Evolutionary conservation across 2,113 vertebrate species (phyloP).

Genomic region (Podarcis raffonei): DNA sequence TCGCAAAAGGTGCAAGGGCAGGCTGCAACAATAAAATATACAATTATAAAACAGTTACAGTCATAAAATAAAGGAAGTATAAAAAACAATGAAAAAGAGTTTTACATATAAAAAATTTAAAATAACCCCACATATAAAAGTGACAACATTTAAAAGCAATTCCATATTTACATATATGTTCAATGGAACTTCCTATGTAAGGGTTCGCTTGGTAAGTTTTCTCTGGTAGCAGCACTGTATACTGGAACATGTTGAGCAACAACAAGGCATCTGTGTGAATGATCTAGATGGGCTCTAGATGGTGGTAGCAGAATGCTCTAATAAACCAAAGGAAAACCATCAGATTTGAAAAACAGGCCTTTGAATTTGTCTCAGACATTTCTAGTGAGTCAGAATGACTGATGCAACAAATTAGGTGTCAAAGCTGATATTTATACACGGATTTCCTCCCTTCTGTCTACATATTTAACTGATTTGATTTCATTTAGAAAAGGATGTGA

Average conservation of each 20-base stretch:
- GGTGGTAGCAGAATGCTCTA: background rate
- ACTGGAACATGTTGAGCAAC: background rate
- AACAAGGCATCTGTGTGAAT: background rate
- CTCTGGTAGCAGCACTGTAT: background rate
- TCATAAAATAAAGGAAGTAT: too few relatives aligned
- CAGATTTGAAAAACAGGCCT: background rate
- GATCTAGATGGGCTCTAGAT: too few relatives aligned
- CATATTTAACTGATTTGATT: constrained; percentile 17
- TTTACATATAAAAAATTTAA: too few relatives aligned
- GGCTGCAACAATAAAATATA: too few relatives aligned
- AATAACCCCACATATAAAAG: too few relatives aligned
- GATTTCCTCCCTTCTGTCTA: background rate
- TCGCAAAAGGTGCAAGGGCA: too few relatives aligned
- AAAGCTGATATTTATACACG: background rate
- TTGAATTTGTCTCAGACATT: background rate
- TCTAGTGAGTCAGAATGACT: background rate
- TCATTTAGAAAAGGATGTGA: background rate
- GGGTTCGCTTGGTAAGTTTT: background rate
- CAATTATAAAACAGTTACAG: too few relatives aligned
- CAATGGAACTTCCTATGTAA: too few relatives aligned
- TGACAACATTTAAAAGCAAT: too few relatives aligned
- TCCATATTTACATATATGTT: too few relatives aligned
- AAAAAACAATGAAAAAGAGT: too few relatives aligned
- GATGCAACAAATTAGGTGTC: constrained; percentile 1
- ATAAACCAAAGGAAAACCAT: background rate